phyloP scores from a whole-genome alignment of 2,113 vertebrate genomes.

The Podiceps cristatus region DNA sequence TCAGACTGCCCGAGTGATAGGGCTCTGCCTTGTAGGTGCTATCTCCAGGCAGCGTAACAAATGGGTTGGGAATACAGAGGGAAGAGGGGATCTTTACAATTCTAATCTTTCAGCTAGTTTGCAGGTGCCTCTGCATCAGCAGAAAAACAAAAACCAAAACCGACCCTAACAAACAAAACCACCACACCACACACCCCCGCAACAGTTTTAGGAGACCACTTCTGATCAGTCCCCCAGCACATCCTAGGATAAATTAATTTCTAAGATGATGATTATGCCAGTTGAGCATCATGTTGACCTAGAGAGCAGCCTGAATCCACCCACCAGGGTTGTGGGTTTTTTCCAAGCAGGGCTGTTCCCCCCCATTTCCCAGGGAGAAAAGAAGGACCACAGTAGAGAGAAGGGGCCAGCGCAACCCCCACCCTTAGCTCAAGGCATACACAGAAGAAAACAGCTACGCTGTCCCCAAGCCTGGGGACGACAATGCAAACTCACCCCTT shows the following conservation, averaged over 20 bases:
- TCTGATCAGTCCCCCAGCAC: neutral
- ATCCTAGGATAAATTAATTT: neutral
- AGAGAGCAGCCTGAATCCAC: neutral
- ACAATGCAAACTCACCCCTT: neutral
- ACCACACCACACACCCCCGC: no score
- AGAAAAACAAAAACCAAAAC: neutral
- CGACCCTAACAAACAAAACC: no score
- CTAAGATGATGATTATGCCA: neutral
- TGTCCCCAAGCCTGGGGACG: neutral
- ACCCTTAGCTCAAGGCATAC: neutral
- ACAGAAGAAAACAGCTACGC: neutral
- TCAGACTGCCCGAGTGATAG: neutral
- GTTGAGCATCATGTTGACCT: neutral
- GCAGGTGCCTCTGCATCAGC: neutral
- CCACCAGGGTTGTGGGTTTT: fast-evolving
- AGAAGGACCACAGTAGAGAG: neutral
- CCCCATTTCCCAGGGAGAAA: neutral
- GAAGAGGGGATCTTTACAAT: neutral
- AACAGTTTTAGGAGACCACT: neutral
- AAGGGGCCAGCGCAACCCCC: neutral
- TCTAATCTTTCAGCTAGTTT: neutral
- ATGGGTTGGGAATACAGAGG: neutral
- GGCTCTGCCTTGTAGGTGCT: neutral
- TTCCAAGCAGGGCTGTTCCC: neutral
- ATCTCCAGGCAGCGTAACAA: neutral